phyloP scores from a whole-genome alignment of 2,113 vertebrate genomes.

The Bambusicola thoracicus region DNA sequence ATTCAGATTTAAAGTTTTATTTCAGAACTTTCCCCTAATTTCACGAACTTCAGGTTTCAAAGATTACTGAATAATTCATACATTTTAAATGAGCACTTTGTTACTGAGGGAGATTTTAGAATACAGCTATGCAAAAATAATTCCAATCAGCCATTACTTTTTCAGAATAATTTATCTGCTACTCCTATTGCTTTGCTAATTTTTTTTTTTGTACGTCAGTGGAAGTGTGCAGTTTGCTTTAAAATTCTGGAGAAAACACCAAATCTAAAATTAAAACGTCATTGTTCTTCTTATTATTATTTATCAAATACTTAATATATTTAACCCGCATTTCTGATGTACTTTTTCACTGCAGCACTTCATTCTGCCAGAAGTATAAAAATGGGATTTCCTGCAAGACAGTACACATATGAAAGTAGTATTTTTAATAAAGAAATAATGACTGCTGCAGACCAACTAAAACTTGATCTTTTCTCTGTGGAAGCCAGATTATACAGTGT shows the following conservation, averaged over 20 bases:
- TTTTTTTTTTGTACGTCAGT: constrained; percentile 25
- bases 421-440: not conserved
- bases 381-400: not conserved
- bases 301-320: not conserved
- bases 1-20: constrained; percentile 58
- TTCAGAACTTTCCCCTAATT: constrained; percentile 34
- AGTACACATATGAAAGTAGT: not conserved
- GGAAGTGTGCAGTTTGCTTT: not conserved
- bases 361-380: not conserved
- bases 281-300: not conserved
- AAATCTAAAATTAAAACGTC: not conserved
- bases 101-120: constrained; percentile 21
- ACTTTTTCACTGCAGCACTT: not conserved
- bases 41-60: constrained; percentile 41
- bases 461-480: not conserved
- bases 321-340: not conserved
- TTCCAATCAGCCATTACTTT: constrained; percentile 36
- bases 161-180: constrained; percentile 45
- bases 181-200: not conserved
- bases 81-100: constrained; percentile 47
- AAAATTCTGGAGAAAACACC: not conserved
- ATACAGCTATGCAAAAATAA: constrained; percentile 41
- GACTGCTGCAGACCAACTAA: not conserved
- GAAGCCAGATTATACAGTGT: not conserved
- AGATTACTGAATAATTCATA: constrained; percentile 68